These are phyloP conservation scores for Echeneis naucrates DNA, from an alignment of 2,797 vertebrate genomes.

Conservation along the genomic window DNA sequence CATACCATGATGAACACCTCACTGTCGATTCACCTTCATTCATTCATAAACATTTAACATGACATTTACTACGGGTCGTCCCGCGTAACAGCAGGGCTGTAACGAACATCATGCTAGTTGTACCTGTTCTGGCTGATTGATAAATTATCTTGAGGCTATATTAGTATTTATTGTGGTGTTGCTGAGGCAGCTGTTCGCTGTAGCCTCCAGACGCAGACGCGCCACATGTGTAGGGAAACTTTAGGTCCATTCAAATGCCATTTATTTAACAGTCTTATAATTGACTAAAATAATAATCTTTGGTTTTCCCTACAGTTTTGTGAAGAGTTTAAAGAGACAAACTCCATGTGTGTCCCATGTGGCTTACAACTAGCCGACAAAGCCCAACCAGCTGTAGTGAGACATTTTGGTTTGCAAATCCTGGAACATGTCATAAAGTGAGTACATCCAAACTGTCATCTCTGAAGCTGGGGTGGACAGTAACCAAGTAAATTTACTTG, in stretches of 20 bases:
- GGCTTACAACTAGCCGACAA: slow-evolving; percentile 93
- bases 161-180: not conserved
- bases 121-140: not conserved
- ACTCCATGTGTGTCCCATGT: slow-evolving; percentile 92
- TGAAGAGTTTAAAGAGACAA: slow-evolving; percentile 98
- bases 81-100: not conserved
- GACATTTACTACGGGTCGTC: not conserved
- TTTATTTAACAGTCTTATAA: not conserved
- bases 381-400: slow-evolving; percentile 91
- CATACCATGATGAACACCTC: slow-evolving; percentile 14
- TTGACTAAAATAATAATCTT: not conserved
- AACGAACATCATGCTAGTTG: not conserved
- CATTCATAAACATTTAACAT: slow-evolving; percentile 39
- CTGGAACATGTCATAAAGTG: slow-evolving; percentile 98
- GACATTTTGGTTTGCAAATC: slow-evolving; percentile 97
- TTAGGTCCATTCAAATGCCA: not conserved
- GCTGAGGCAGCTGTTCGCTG: slow-evolving; percentile 1
- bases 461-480: too few species aligned
- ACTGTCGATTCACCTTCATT: slow-evolving; percentile 17
- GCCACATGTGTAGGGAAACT: not conserved
- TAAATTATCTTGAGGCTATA: slow-evolving; percentile 29
- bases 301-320: slow-evolving; percentile 87
- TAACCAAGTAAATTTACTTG: too few species aligned
- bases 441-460: too few species aligned
- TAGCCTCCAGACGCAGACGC: not conserved